Conservation (phyloP, 2,797 vertebrate genomes). For the Pseudochirops cupreus region DNA sequence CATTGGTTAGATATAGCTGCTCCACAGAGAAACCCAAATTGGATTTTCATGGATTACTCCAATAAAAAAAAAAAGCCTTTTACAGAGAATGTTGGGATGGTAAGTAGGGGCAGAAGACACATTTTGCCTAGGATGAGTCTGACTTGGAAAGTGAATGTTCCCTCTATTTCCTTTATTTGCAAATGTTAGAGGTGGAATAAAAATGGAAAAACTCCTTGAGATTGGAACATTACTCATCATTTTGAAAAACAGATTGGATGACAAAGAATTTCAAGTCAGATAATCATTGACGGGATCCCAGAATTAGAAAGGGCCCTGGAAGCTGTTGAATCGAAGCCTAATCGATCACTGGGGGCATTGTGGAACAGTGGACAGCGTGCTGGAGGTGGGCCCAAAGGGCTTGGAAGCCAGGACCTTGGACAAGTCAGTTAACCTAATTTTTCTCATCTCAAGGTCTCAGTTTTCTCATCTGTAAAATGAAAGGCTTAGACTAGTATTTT, state of each 20-base stretch:
- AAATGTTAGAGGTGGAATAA: constrained; percentile 49
- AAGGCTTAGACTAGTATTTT: not conserved
- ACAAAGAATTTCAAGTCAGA: not conserved
- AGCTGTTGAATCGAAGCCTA: not conserved
- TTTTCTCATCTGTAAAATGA: too few relatives aligned
- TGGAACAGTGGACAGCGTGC: not conserved
- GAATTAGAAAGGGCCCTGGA: not conserved
- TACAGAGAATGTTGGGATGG: constrained; percentile 67
- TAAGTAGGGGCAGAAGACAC: constrained; percentile 17
- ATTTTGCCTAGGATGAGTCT: constrained; percentile 26
- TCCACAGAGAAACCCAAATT: constrained; percentile 70
- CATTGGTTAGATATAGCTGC: constrained; percentile 64
- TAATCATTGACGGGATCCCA: not conserved
- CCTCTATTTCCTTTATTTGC: not conserved
- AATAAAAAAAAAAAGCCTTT: constrained; percentile 73
- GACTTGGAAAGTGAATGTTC: constrained; percentile 53
- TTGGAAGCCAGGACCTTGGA: not conserved
- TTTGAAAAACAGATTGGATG: constrained; percentile 37
- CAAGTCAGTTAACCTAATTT: not conserved
- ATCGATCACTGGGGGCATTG: not conserved
- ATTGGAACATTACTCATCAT: not conserved
- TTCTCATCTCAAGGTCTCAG: too few relatives aligned
- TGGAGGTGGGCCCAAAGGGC: too few relatives aligned
- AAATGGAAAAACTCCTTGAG: constrained; percentile 16
- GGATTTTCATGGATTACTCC: constrained; percentile 76